A percentile compares a stretch with the other conserved stretches of the same genome.
phyloP scores from a whole-genome alignment of 2,113 vertebrate genomes.

The Xiphophorus couchianus region DNA sequence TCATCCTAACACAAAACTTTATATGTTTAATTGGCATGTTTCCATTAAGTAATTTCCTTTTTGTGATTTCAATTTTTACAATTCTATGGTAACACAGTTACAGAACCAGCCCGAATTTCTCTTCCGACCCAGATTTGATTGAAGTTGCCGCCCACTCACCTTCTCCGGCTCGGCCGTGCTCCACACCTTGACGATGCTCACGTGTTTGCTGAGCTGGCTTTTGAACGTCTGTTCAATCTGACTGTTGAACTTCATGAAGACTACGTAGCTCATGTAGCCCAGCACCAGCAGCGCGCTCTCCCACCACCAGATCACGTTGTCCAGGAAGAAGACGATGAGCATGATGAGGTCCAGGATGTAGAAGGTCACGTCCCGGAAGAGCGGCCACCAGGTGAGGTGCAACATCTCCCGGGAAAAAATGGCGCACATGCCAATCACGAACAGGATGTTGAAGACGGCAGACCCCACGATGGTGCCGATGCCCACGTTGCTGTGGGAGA shows the following conservation, averaged over 20 bases:
- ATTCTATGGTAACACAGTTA: too few species aligned
- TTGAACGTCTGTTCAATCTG: conserved; percentile 85
- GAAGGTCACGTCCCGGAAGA: conserved; percentile 91
- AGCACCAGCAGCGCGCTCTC: conserved; percentile 87
- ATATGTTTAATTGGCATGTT: too few species aligned
- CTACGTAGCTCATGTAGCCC: conserved; percentile 86
- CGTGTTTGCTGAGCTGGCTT: conserved; percentile 82
- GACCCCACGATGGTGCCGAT: conserved; percentile 96
- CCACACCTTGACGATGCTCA: conserved; percentile 83
- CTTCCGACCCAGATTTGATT: not conserved
- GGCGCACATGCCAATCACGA: conserved; percentile 94
- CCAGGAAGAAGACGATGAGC: conserved; percentile 94
- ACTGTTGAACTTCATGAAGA: conserved; percentile 90
- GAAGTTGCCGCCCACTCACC: conserved; percentile 76
- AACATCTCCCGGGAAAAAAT: conserved; percentile 91
- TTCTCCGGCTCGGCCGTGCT: conserved; percentile 77
- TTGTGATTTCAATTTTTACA: too few species aligned
- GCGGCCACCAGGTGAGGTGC: conserved; percentile 93
- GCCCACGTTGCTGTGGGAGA: conserved; percentile 93
- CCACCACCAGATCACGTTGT: conserved; percentile 90
- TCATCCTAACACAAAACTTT: too few species aligned
- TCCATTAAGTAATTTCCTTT: too few species aligned
- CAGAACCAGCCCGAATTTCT: too few species aligned
- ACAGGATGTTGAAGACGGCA: conserved; percentile 95
- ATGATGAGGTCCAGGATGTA: conserved; percentile 91